Evolutionary conservation across 1,140 invertebrate species (phyloP), one percentile per base, ranked within the genome.

Genomic region (Aricia agestis): DNA sequence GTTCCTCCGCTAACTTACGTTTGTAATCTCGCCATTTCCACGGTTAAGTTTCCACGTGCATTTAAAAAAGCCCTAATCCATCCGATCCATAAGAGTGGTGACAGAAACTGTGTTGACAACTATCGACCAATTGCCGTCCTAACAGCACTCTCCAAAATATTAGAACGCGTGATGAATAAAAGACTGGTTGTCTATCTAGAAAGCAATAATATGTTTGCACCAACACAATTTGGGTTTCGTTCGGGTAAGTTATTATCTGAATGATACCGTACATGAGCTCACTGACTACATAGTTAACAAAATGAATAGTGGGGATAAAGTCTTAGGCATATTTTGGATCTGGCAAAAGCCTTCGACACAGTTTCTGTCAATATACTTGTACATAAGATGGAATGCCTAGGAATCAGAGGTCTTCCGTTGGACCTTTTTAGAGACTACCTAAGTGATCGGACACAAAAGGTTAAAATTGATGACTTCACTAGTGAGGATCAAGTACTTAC

Each of bases 291-390:
- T 76, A 17, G 36, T 71, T 0, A 45, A 25, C 7, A 74, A 73
- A 6, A 9, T 73, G 1, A 68, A 78, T 32, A 19, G 17, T 5
- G 52, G 42, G 59, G 31, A 65, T 1, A 72, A 73, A 67, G 69
- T 66, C 7, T 0, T 74, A 15, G 59, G 66, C 6, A 65, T 78
- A 13, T 78, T 45, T 52, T 76, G 9, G 77, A 78, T 42, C 67
- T 76, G 6, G 69, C 76, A 11, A 78, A 78, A 25, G 76, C 76
- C 9, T 78, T 74, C 13, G 72, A 74, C 58, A 73, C 76, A 31
- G 73, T 74, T n/a, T 66, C 75, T 36, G 13, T 36, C 0, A 32
- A 61, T 13, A 69, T 63, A 19, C 57, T 74, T 5, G 7, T 74
- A 19, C 25, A 67, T 13, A 77, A 75, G 63, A 15, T 71, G 6